Conservation (phyloP, 2,113 vertebrate genomes). For the Indicator indicator region DNA sequence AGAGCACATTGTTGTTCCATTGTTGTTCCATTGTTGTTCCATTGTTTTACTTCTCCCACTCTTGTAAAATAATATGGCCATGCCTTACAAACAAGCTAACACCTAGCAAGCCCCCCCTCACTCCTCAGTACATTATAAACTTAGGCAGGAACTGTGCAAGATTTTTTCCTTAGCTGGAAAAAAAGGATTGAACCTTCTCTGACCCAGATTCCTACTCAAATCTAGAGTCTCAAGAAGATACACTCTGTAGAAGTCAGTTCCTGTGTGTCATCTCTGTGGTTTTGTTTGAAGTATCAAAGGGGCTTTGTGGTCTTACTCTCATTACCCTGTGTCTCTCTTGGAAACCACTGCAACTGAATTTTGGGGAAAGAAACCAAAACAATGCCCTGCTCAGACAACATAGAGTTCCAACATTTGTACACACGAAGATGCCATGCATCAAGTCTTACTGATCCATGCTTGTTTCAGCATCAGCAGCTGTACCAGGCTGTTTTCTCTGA, state of each 20-base stretch:
- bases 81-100: not conserved
- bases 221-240: not conserved
- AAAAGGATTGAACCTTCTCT: not conserved
- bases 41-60: not conserved
- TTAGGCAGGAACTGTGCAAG: not conserved
- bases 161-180: not conserved
- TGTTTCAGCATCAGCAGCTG: not conserved
- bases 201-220: not conserved
- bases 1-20: no score
- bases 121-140: fast-evolving
- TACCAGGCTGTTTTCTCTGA: not conserved
- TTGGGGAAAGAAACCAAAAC: not conserved
- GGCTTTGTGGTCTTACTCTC: not conserved
- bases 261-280: not conserved
- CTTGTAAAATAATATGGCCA: not conserved
- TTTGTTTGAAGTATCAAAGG: not conserved
- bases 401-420: fast-evolving
- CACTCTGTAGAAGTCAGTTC: not conserved
- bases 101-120: not conserved
- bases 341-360: not conserved
- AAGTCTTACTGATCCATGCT: fast-evolving
- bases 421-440: not conserved
- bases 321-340: not conserved
- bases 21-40: not conserved
- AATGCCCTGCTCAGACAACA: not conserved